Evolutionary conservation across 1,140 invertebrate species (phyloP).

Genomic region (Acromyrmex charruanus): DNA sequence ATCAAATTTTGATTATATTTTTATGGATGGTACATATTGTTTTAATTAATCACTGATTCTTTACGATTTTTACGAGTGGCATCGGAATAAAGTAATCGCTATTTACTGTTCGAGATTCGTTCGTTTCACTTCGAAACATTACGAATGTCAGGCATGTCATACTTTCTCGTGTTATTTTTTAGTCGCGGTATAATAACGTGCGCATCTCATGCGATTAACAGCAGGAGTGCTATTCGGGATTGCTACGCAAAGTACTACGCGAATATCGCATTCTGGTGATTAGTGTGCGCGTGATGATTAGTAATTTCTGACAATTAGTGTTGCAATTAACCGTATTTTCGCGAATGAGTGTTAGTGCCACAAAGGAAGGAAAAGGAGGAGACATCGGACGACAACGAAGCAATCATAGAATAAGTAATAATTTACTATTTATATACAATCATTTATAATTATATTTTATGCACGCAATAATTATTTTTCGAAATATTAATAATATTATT

Average conservation of each 20-base stretch:
- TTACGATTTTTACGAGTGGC: not conserved
- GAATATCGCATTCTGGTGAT: conserved; percentile 7
- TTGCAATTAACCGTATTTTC: conserved; percentile 24
- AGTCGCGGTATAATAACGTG: not conserved
- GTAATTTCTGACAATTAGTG: conserved; percentile 12
- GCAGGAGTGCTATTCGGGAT: not conserved
- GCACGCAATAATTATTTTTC: not conserved
- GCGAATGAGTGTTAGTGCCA: not conserved
- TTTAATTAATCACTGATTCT: not conserved
- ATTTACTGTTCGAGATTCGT: not conserved
- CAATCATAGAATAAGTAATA: not conserved
- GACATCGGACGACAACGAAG: not conserved
- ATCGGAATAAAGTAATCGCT: not conserved
- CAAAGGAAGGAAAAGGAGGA: not conserved
- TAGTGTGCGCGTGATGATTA: conserved; percentile 13
- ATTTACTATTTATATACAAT: not conserved
- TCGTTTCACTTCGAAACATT: not conserved
- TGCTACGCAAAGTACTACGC: conserved; percentile 12
- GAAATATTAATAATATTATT: not conserved
- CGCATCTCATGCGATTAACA: conserved; percentile 3
- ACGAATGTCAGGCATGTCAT: not conserved
- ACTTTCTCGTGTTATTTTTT: conserved; percentile 3
- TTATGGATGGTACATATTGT: not conserved
- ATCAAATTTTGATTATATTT: not conserved
- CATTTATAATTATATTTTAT: conserved; percentile 6